Base-by-base conservation (phyloP, 2,113 vertebrate genomes). In the Bombycilla garrulus region DNA sequence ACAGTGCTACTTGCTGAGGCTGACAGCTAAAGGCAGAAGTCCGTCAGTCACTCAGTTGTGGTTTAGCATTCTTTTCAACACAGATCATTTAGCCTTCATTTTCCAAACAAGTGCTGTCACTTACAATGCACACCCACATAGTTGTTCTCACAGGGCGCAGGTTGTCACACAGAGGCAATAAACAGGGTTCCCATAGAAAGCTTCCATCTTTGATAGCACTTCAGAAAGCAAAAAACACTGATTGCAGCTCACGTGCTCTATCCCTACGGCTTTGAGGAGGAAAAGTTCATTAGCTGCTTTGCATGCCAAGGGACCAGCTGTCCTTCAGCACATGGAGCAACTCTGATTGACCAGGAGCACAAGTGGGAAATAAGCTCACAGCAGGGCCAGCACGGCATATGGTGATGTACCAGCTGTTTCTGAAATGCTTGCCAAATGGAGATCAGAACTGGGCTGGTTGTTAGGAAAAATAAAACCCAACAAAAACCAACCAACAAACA, bases 271-370 rank as follows among this genome's bases (percentile, higher is more conserved):
- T 90, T 94, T 96, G 51, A 72, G 45, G 53, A 94, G 88, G 44
- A 93, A 90, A 95, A 95, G 92, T 94, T 94, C 90, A 95, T 92
- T 94, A 96, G 82, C 94, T 96, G 90, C 80, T 92, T 96, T 1
- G 16, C 92, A 94, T 97, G 90, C 94, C 92, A 94, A 84, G 93
- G 91, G 93, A 94, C 93, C 96, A 97, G 95, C 96, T 97, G 95
- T 96, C 94, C 92, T 96, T 83, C 93, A 90, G 93, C 82, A 95
- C 79, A 66, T 64, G 93, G 69, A 94, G 80, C 69, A 65, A 70
- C 77, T 96, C 86, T 94, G 94, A 96, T 90, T 95, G 94, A 96
- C 96, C 96, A 96, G 80, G 90, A 93, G 92, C 88, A 92, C 95
- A 96, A 95, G 88, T 92, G 93, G 86, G 95, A 95, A 96, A 95